Evolutionary conservation across 2,888 invertebrate genomes (phyloP).

Genomic region (Leptogaster cylindrica): DNA sequence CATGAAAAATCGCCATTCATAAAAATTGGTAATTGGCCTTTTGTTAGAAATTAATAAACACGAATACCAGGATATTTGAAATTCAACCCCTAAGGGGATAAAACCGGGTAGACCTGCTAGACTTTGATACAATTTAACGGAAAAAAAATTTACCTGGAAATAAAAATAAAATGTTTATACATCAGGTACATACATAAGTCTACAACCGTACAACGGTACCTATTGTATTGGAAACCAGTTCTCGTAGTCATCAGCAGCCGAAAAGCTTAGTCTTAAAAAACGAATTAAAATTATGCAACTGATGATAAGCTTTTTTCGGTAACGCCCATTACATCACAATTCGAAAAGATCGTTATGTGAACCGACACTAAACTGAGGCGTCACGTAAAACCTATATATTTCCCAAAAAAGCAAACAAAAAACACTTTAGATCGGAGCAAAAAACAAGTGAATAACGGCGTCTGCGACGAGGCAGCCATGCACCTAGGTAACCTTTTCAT

Average conservation of each 20-base stretch:
- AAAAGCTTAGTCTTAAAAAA: neutral
- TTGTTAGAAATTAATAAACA: no score
- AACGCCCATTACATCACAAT: constrained; percentile 36
- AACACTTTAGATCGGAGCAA: no score
- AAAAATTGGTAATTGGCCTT: no score
- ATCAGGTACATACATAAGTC: neutral
- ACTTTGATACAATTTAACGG: constrained; percentile 11
- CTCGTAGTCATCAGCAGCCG: constrained; percentile 15
- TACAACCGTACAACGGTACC: constrained; percentile 26
- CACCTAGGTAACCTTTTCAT: constrained; percentile 29
- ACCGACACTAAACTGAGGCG: no score
- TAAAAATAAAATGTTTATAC: neutral
- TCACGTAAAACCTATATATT: constrained; percentile 8
- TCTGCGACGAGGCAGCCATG: constrained; percentile 18
- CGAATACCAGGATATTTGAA: no score
- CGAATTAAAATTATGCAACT: constrained; percentile 33
- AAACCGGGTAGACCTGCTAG: neutral
- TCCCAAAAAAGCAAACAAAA: neutral
- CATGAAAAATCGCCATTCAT: no score
- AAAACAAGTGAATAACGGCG: constrained; percentile 4
- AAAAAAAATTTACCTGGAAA: no score
- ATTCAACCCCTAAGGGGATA: neutral
- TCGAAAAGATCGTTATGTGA: neutral
- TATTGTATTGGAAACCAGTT: constrained; percentile 13
- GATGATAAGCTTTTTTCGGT: neutral